phyloP scores from a whole-genome alignment of 2,797 vertebrate species.

The Alectoris magna region DNA sequence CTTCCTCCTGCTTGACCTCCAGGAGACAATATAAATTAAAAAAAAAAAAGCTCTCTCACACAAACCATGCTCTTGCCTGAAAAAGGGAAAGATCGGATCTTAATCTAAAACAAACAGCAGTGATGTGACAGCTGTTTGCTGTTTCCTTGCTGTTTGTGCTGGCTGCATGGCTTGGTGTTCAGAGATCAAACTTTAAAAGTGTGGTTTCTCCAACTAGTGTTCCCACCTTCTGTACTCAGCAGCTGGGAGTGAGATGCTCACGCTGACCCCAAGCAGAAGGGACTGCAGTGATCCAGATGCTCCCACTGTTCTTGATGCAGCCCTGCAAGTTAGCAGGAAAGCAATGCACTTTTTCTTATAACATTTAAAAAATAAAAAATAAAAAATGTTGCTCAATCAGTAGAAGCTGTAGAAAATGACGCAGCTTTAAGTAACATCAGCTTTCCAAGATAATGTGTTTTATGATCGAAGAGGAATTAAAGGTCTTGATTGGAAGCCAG shows the following conservation, averaged over 20 bases:
- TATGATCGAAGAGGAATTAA: background rate
- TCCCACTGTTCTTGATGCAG: background rate
- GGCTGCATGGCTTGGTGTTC: background rate
- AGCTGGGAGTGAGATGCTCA: background rate
- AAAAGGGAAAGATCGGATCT: background rate
- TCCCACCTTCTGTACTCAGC: background rate
- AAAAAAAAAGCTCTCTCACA: background rate
- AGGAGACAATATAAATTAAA: conserved; percentile 4
- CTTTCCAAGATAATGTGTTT: background rate
- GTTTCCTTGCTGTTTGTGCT: conserved; percentile 1
- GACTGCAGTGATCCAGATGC: background rate
- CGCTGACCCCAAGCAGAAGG: background rate
- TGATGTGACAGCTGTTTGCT: conserved; percentile 14
- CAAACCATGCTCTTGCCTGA: background rate
- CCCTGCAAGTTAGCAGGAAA: background rate
- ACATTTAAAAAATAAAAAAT: background rate
- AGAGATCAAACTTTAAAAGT: background rate
- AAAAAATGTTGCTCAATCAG: background rate
- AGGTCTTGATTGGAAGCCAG: background rate
- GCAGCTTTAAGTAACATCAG: background rate
- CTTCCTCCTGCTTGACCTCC: background rate
- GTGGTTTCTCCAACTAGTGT: background rate
- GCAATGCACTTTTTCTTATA: background rate
- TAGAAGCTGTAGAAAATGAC: background rate
- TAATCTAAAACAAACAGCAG: conserved; percentile 1